A percentile compares a stretch with the other conserved stretches of the same genome.
Evolutionary conservation across 2,113 vertebrate genomes (phyloP).

Genomic region (Oreochromis aureus): DNA sequence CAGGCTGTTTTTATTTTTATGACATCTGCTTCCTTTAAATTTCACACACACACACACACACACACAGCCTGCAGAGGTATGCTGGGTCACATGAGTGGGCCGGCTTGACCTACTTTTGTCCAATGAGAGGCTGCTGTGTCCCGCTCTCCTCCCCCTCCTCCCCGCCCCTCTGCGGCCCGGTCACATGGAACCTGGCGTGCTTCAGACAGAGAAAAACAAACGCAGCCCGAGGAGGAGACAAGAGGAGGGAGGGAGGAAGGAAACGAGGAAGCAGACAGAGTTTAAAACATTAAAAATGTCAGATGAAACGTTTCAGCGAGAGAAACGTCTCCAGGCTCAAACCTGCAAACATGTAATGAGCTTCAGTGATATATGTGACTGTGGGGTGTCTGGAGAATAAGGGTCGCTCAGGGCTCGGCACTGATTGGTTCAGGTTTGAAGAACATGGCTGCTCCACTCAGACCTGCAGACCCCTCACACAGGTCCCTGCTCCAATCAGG

Average conservation of each 20-base stretch:
- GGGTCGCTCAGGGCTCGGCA: not conserved
- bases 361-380: not conserved
- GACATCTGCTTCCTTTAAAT: not conserved
- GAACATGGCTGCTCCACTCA: not conserved
- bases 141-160: not conserved
- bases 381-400: not conserved
- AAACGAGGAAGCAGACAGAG: not conserved
- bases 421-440: not conserved
- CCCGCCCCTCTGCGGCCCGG: not conserved
- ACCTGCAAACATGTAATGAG: not conserved
- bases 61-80: not conserved
- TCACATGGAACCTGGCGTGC: conserved; percentile 67
- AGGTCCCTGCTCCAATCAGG: not conserved
- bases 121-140: conserved; percentile 40
- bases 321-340: not conserved
- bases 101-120: conserved; percentile 70
- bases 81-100: conserved; percentile 56
- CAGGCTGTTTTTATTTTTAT: not conserved
- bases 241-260: not conserved
- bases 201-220: conserved; percentile 16
- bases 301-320: not conserved
- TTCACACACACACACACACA: not conserved
- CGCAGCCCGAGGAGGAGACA: no score
- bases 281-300: not conserved
- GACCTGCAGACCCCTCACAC: not conserved